These are phyloP conservation scores for Monomorium pharaonis DNA, from an alignment of 1,140 invertebrate genomes.

Conservation along the genomic window DNA sequence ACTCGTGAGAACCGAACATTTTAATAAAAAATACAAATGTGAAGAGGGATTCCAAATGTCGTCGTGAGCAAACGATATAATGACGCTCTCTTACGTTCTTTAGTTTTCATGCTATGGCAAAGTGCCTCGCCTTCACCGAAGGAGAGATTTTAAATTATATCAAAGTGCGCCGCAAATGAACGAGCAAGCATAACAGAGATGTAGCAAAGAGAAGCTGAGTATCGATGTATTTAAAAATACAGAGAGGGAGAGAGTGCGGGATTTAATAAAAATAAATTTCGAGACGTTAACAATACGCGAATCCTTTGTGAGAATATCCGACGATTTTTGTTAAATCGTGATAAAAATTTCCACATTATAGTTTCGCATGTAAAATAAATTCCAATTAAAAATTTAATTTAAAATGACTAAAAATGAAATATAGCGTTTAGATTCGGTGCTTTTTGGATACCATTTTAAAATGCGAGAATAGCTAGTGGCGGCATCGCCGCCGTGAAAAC, in stretches of 20 bases:
- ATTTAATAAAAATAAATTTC: constrained; percentile 28
- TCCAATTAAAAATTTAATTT: constrained; percentile 34
- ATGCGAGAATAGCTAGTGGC: background rate
- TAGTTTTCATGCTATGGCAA: background rate
- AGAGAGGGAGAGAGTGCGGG: background rate
- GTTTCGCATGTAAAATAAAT: background rate
- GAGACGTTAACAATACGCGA: background rate
- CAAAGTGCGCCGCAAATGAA: background rate
- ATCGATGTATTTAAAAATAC: background rate
- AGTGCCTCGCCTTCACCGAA: background rate
- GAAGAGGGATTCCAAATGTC: background rate
- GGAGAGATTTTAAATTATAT: constrained; percentile 38
- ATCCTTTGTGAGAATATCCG: background rate
- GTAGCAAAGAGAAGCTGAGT: background rate
- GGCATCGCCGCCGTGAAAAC: background rate
- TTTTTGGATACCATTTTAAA: background rate
- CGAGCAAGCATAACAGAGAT: background rate
- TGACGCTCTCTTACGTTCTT: constrained; percentile 28
- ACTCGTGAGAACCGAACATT: background rate
- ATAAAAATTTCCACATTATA: background rate
- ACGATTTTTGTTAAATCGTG: constrained; percentile 1
- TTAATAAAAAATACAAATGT: background rate
- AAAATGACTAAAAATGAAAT: constrained; percentile 11
- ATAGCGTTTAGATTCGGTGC: background rate
- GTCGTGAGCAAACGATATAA: constrained; percentile 16